Evolutionary conservation across 2,888 invertebrate genomes (phyloP).

Genomic region (Leucoma salicis): DNA sequence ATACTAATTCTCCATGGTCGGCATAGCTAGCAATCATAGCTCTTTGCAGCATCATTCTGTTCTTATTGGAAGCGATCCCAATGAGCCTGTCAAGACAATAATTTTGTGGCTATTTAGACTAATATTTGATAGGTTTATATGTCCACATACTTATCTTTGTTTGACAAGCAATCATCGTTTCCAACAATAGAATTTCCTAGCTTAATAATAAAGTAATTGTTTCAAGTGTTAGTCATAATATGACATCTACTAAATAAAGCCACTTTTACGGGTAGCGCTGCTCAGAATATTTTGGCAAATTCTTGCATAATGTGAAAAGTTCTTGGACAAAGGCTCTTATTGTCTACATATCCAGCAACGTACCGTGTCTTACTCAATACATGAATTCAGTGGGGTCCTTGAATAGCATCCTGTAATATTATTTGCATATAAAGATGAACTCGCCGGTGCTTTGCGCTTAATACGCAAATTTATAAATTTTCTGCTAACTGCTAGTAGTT

Average conservation of each 20-base stretch:
- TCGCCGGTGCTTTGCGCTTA: conserved; percentile 57
- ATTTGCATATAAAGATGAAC: conserved; percentile 73
- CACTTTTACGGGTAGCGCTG: conserved; percentile 35
- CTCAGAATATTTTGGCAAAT: conserved; percentile 33
- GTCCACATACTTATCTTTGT: no score
- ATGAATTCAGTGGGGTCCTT: conserved; percentile 59
- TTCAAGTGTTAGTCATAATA: conserved; percentile 32
- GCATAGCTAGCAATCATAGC: no score
- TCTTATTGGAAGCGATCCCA: no score
- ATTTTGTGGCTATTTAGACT: no score
- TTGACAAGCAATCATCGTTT: no score
- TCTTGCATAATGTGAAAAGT: conserved; percentile 45
- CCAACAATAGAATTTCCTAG: no score
- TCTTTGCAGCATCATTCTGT: no score
- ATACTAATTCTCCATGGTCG: no score
- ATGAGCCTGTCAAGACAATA: no score
- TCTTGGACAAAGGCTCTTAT: conserved; percentile 49
- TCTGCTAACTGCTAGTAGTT: conserved; percentile 50
- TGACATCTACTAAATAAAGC: conserved; percentile 15
- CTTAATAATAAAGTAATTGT: no score
- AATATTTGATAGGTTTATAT: no score
- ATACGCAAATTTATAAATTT: conserved; percentile 66
- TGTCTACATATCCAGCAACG: conserved; percentile 42
- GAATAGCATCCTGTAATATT: conserved; percentile 67
- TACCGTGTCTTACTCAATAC: conserved; percentile 46